Conservation (phyloP, 2,888 invertebrate genomes). For the Eupsilia transversa region DNA sequence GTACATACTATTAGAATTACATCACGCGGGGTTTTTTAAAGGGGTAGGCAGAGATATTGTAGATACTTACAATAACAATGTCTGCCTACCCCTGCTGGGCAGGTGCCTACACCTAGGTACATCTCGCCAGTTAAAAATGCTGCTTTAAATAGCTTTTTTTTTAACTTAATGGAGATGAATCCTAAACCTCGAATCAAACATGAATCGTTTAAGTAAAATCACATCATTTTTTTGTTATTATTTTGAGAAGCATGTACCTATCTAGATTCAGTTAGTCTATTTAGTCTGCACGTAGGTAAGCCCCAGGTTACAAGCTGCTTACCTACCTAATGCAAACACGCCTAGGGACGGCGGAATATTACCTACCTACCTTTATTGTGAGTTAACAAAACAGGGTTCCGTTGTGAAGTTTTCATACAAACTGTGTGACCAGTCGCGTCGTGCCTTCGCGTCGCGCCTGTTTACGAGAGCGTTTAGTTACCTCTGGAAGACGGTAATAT, state of each 20-base stretch:
- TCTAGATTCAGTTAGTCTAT: neutral
- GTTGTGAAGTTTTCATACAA: no score
- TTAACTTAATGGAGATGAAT: no score
- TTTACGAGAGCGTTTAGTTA: no score
- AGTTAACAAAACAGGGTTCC: neutral
- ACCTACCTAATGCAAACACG: neutral
- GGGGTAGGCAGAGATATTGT: neutral
- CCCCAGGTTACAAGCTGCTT: neutral
- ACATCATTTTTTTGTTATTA: no score
- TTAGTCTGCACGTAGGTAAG: neutral
- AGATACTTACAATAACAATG: neutral
- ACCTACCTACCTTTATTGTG: constrained; percentile 1
- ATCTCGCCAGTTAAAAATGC: neutral
- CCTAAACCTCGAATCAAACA: no score
- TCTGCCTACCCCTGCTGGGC: neutral
- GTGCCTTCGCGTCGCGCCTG: no score
- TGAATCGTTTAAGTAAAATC: no score
- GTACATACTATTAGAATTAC: neutral
- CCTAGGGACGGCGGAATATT: neutral
- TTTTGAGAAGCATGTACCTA: no score
- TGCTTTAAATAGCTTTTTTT: no score
- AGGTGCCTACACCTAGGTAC: neutral
- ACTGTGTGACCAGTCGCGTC: no score
- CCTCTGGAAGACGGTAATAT: constrained; percentile 8
- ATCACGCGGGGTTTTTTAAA: neutral